phyloP scores from a whole-genome alignment of 2,113 vertebrate species.

The Osmerus eperlanus region DNA sequence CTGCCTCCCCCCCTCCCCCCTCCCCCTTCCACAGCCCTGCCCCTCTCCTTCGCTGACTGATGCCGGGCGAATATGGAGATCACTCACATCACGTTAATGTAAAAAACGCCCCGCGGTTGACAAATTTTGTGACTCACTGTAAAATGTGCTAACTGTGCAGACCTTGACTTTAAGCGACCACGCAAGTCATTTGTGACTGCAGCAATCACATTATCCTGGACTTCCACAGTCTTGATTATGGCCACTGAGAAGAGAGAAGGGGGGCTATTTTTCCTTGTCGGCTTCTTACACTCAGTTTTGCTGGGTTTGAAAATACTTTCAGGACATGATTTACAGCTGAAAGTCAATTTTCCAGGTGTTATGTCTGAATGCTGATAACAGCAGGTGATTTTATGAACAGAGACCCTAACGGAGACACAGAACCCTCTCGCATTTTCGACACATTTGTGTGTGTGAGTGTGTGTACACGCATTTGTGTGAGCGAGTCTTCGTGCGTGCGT shows the following conservation, averaged over 20 bases:
- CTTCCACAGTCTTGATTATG: conserved; percentile 65
- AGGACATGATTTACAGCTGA: conserved; percentile 48
- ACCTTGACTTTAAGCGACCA: conserved; percentile 64
- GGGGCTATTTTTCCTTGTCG: conserved; percentile 5
- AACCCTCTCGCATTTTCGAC: neutral
- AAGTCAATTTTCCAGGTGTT: conserved; percentile 47
- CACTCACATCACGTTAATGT: conserved; percentile 75
- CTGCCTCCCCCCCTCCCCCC: neutral
- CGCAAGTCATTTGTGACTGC: conserved; percentile 70
- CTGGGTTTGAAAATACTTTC: conserved; percentile 48
- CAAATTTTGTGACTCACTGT: conserved; percentile 72
- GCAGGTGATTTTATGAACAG: conserved; percentile 23
- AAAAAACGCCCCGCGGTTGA: conserved; percentile 67
- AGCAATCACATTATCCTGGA: conserved; percentile 71
- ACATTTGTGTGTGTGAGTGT: neutral
- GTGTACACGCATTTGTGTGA: neutral
- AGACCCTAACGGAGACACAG: neutral
- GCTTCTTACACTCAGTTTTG: conserved; percentile 44
- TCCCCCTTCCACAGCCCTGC: neutral
- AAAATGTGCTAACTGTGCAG: conserved; percentile 79
- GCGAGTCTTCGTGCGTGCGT: conserved; percentile 11
- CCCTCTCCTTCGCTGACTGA: conserved; percentile 30
- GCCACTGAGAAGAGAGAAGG: conserved; percentile 33
- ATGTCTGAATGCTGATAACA: conserved; percentile 37
- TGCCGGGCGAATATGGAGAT: conserved; percentile 69